Evolutionary conservation across 2,113 vertebrate species (phyloP).

Genomic region (Xenopus laevis): DNA sequence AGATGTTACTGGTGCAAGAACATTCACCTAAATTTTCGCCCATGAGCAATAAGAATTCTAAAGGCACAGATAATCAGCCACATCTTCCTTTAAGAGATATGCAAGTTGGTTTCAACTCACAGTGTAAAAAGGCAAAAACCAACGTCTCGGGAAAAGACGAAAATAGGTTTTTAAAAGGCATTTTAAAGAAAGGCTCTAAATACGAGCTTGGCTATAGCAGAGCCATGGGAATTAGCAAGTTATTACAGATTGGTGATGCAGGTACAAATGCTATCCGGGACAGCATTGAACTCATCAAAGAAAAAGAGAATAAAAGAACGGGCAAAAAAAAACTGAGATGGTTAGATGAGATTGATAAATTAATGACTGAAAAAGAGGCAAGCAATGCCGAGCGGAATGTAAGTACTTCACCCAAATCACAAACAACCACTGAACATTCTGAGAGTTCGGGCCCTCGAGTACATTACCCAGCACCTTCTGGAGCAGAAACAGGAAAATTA

Average conservation of each 20-base stretch:
- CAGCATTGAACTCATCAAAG: slow-evolving; percentile 78
- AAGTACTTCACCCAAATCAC: slow-evolving; percentile 33
- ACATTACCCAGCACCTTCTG: slow-evolving; percentile 29
- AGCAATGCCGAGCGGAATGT: slow-evolving; percentile 34
- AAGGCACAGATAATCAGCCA: slow-evolving; percentile 42
- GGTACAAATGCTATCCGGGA: slow-evolving; percentile 71
- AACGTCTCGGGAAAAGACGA: slow-evolving; percentile 53
- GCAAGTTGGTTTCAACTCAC: slow-evolving; percentile 34
- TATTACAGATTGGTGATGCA: slow-evolving; percentile 60
- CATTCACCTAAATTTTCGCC: slow-evolving; percentile 34
- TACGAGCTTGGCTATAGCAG: slow-evolving; percentile 52
- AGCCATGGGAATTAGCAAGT: slow-evolving; percentile 49
- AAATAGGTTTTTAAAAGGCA: slow-evolving; percentile 68
- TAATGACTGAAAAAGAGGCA: slow-evolving; percentile 23
- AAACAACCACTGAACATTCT: background rate
- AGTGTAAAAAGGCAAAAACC: slow-evolving; percentile 48
- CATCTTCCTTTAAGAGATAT: slow-evolving; percentile 40
- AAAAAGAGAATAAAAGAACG: slow-evolving; percentile 61
- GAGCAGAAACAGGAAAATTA: slow-evolving; percentile 52
- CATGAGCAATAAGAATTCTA: slow-evolving; percentile 38
- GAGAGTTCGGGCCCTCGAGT: slow-evolving; percentile 36
- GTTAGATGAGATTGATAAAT: slow-evolving; percentile 73
- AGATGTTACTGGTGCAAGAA: slow-evolving; percentile 48
- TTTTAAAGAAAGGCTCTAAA: slow-evolving; percentile 81
- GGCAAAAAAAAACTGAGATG: slow-evolving; percentile 78